Base-by-base conservation (phyloP, 2,113 vertebrate genomes). In the Mormoops blainvillei region DNA sequence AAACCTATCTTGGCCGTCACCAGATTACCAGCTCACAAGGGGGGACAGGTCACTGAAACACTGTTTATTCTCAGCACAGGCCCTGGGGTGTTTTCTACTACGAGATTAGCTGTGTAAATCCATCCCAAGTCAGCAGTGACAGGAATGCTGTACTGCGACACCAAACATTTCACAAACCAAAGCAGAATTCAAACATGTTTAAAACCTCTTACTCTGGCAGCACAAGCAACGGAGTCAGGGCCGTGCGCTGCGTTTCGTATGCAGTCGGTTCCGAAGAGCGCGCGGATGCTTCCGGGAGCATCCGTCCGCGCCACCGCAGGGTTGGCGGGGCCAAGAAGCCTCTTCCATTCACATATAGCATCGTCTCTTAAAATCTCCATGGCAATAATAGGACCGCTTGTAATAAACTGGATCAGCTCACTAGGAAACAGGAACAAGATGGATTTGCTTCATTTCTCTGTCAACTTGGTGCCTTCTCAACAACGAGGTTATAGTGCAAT, bases 331-430 rank as follows among this genome's bases (percentile, higher is more conserved):
- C 99, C 99, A 90, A 99, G 97, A 74, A 99, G 98, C 50, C 97
- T 98, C 96, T 98, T 99, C 99, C 99, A 99, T 56, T 98, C 98
- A 68, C 98, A 98, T 86, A 99, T 98, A 11, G 99, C 99, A 94
- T 99, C 99, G 71, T 99, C 99, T 96, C 99, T 99, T 98, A 99
- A 98, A 97, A 99, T 98, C 98, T 99, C 99, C 99, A 99, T 99
- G 97, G 99, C 99, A 98, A 99, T 98, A 97, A 99, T 58, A 1
- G 99, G 99, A 45, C 99, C 99, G 87, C 99, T 99, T 24, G 98
- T 99, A 97, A 99, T 98, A 97, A 99, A 99, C 97, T 99, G 98
- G 93, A 99, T 97, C 96, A 99, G 98, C 94, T 99, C 99, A 95
- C 99, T 99, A 98, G 56, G 97, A 96, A 91, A 98, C 78, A 91